Evolutionary conservation across 2,888 invertebrate species (phyloP), one percentile per base, ranked within the genome.

Genomic region (Caenorhabditis sp.): DNA sequence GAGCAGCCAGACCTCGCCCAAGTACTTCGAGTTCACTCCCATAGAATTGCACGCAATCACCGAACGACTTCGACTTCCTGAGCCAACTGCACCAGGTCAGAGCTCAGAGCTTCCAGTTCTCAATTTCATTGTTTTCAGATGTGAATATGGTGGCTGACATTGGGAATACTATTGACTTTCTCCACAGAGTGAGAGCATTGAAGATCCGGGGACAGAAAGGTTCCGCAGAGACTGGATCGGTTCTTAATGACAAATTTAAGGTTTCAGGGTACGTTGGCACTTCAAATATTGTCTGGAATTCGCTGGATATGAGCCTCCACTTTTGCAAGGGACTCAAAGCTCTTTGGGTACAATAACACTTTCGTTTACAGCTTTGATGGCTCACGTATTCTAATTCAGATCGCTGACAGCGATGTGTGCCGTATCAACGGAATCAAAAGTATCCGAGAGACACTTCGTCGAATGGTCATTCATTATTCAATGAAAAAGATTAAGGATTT

Each of bases 41-140:
- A 90, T 96, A 55, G 92, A 96, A 94, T 90, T 96, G 26, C 93
- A 94, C 90, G 94, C 96, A n/a, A 93, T 97, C 68, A 95, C 94
- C 88, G 93, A 94, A 89, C 92, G 95, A 80, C 91, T 96, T 55
- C 94, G 94, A 89, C 92, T 94, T 85, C 94, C 95, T 0, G 94
- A 95, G 89, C 95, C 96, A 11, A 82, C 82, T 7, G 78, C 79
- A 0, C 76, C 82, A 35, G 82, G 80, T 80, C 11, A 39, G 63
- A 32, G n/a, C n/a, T 62, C 2, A 43, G n/a, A 45, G 1, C 17
- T 41, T 56, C 9, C n/a, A n/a, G n/a, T n/a, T n/a, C n/a, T n/a
- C n/a, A n/a, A n/a, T n/a, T n/a, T n/a, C n/a, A n/a, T n/a, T n/a
- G n/a, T 13, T 74, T 80, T 46, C 71, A 82, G 93, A 93, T 76